Evolutionary conservation across 2,888 invertebrate species (phyloP).

Genomic region (Drosophila buzzatii): DNA sequence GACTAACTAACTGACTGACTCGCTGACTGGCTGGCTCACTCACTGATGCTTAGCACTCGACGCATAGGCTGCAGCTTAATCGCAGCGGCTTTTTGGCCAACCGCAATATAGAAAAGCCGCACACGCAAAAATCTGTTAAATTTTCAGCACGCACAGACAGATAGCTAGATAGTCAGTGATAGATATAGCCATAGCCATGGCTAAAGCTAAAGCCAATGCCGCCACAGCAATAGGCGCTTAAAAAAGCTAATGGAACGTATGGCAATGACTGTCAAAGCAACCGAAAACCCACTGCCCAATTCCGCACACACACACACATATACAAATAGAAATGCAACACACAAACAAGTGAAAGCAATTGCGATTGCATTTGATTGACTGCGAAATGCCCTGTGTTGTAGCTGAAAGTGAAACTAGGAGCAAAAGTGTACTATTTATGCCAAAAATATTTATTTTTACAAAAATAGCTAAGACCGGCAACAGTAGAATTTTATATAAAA

Average conservation of each 20-base stretch:
- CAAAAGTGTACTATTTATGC: background rate
- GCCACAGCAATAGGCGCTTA: conserved; percentile 61
- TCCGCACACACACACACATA: conserved; percentile 1
- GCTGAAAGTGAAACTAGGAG: background rate
- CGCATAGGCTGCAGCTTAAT: conserved; percentile 29
- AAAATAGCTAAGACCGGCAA: background rate
- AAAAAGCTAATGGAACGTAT: conserved; percentile 77
- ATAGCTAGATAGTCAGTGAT: conserved; percentile 11
- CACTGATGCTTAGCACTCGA: conserved; percentile 21
- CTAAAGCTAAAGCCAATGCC: conserved; percentile 1
- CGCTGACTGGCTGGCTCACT: conserved; percentile 8
- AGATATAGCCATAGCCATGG: background rate
- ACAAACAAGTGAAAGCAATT: conserved; percentile 16
- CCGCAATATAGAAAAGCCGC: conserved; percentile 66
- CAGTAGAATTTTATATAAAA: background rate
- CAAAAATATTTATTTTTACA: background rate
- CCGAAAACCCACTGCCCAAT: conserved; percentile 14
- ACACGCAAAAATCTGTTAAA: conserved; percentile 16
- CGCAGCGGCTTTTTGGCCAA: conserved; percentile 56
- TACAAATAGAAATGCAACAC: conserved; percentile 9
- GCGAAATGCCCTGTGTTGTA: background rate
- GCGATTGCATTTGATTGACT: background rate
- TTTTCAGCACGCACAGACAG: conserved; percentile 5
- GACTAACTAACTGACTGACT: conserved; percentile 12
- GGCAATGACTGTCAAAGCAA: conserved; percentile 52